Evolutionary conservation across 2,113 vertebrate species (phyloP).

Genomic region (Ploceus nigricollis): DNA sequence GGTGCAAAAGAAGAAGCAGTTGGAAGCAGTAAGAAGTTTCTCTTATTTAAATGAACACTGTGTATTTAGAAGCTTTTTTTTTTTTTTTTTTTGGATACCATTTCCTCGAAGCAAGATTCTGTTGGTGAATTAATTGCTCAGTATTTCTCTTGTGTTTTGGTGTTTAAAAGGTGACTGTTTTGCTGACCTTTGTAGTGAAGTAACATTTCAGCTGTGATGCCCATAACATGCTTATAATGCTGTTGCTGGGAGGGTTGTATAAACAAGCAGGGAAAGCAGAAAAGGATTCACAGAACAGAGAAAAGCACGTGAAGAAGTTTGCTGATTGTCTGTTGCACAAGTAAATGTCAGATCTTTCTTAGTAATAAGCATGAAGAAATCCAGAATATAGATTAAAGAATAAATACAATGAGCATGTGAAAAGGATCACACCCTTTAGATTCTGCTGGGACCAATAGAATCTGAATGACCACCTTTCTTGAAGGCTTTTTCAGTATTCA

Average conservation of each 20-base stretch:
- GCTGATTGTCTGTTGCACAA: neutral
- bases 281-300: neutral
- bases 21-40: conserved; percentile 86
- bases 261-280: neutral
- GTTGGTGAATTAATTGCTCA: neutral
- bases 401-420: neutral
- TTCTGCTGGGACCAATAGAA: neutral
- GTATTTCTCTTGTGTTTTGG: neutral
- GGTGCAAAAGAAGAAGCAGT: conserved; percentile 96
- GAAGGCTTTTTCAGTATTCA: neutral
- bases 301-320: neutral
- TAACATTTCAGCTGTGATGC: neutral
- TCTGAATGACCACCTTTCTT: neutral
- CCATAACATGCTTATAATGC: neutral
- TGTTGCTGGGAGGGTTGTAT: neutral
- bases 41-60: neutral
- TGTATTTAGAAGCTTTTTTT: neutral
- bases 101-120: neutral
- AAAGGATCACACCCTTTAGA: neutral
- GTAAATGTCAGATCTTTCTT: neutral
- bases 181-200: neutral
- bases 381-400: neutral
- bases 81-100: neutral
- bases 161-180: neutral
- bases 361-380: neutral